Percentiles rank a stretch among this genome's conserved stretches.
Evolutionary conservation across 2,888 invertebrate species (phyloP).

Genomic region (Xestia sexstrigata): DNA sequence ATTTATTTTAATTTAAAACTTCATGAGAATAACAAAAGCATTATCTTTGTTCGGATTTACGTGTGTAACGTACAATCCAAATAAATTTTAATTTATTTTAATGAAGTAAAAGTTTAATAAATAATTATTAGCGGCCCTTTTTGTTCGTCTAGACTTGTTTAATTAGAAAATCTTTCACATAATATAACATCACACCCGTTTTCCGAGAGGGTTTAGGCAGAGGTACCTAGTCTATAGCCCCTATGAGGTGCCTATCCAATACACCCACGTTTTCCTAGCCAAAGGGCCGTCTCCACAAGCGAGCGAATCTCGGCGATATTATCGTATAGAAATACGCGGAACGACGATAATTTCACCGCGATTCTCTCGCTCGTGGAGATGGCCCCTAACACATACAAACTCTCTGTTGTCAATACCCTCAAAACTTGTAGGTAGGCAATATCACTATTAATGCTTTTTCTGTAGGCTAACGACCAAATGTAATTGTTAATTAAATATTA

Average conservation of each 20-base stretch:
- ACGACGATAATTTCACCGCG: too few relatives aligned
- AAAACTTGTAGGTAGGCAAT: background rate
- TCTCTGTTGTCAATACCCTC: background rate
- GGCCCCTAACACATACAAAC: too few relatives aligned
- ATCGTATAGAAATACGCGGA: too few relatives aligned
- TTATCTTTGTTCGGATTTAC: constrained; percentile 19
- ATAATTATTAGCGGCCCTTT: background rate
- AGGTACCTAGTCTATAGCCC: background rate
- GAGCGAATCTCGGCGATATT: too few relatives aligned
- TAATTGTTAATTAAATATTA: too few relatives aligned
- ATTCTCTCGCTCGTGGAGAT: too few relatives aligned
- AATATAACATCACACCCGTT: background rate
- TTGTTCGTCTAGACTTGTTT: constrained; percentile 9
- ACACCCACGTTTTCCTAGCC: too few relatives aligned
- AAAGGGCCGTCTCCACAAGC: too few relatives aligned
- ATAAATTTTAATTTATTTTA: background rate
- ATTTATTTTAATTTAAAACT: constrained; percentile 8
- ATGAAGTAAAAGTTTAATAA: background rate
- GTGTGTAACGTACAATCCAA: background rate
- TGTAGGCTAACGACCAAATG: too few relatives aligned
- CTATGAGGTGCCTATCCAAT: background rate
- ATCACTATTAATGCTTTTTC: background rate
- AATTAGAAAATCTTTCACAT: background rate
- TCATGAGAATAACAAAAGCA: background rate
- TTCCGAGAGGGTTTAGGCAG: background rate